Conservation (phyloP, 2,113 vertebrate species). For the Rhegmatorhina hoffmannsi region DNA sequence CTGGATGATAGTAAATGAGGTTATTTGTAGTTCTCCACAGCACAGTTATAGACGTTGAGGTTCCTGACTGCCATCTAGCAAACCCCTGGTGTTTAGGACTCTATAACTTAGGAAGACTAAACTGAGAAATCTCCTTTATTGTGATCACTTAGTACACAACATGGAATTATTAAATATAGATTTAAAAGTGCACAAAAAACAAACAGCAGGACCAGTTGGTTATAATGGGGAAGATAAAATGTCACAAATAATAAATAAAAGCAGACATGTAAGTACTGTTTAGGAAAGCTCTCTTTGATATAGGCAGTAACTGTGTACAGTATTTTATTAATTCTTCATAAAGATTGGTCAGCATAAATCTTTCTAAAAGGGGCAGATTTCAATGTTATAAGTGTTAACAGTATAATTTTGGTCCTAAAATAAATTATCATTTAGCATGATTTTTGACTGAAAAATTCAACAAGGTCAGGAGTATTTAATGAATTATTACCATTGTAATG, state of each 20-base stretch:
- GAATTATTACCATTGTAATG: background rate
- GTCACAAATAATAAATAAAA: background rate
- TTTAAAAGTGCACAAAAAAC: background rate
- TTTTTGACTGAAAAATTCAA: background rate
- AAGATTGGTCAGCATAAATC: background rate
- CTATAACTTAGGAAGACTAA: background rate
- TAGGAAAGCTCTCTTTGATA: background rate
- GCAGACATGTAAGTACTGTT: background rate
- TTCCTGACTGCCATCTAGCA: background rate
- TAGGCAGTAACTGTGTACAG: fast-evolving
- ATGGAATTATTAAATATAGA: background rate
- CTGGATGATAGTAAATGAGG: background rate
- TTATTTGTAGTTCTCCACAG: background rate
- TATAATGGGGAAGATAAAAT: background rate
- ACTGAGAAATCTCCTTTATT: background rate
- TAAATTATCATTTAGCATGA: background rate
- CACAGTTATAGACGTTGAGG: background rate
- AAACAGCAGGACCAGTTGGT: background rate
- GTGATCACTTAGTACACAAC: background rate
- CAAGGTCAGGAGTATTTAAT: background rate
- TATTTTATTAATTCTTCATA: background rate
- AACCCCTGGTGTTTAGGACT: background rate
- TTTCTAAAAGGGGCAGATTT: background rate
- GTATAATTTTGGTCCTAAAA: background rate
- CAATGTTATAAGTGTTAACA: background rate